Evolutionary conservation across 2,113 vertebrate genomes (phyloP).

Genomic region (Psittacara wagleri): DNA sequence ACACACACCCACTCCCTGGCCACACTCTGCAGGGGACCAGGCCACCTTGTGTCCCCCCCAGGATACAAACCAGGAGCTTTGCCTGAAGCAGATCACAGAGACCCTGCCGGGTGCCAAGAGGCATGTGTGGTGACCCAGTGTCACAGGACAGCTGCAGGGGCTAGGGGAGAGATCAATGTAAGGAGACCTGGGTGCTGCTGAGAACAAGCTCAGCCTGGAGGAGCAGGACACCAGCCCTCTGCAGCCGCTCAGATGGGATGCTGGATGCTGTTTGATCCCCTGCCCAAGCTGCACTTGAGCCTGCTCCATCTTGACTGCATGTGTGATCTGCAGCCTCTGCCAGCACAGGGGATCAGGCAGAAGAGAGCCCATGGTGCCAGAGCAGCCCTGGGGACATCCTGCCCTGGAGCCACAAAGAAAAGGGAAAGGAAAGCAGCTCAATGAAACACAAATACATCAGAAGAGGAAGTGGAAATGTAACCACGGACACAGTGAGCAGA

Average conservation of each 20-base stretch:
- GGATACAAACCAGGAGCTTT: neutral
- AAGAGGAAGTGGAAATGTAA: slow-evolving; percentile 7
- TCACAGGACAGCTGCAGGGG: neutral
- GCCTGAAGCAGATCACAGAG: fast-evolving
- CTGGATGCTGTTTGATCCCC: neutral
- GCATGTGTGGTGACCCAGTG: fast-evolving
- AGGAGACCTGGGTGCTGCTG: neutral
- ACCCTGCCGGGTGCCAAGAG: neutral
- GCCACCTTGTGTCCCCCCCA: fast-evolving
- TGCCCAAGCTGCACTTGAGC: neutral
- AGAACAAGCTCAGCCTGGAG: neutral
- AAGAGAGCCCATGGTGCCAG: neutral
- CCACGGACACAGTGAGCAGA: fast-evolving
- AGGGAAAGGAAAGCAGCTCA: neutral
- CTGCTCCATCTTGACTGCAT: fast-evolving
- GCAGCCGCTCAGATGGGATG: fast-evolving
- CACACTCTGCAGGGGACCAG: fast-evolving
- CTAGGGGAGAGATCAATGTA: neutral
- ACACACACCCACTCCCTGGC: fast-evolving
- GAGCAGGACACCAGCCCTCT: neutral
- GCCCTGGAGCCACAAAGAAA: neutral
- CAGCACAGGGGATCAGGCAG: neutral
- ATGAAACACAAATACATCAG: neutral
- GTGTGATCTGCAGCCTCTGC: neutral
- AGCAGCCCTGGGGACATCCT: neutral